Percentiles rank a stretch among this genome's conserved stretches.
phyloP scores from a whole-genome alignment of 2,888 invertebrate species.

The Lepidocyrtoides sp. region DNA sequence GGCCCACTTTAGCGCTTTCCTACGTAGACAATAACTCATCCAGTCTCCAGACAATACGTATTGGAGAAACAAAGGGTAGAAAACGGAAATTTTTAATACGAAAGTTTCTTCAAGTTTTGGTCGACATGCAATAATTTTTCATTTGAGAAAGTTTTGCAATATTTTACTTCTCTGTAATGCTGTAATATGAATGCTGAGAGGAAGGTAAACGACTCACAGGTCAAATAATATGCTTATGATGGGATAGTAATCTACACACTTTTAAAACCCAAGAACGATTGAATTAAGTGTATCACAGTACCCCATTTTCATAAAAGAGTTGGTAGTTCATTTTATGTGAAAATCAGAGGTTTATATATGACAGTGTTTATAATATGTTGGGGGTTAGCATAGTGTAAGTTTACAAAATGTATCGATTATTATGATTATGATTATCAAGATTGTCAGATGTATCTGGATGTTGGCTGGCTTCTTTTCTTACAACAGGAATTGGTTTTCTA shows the following conservation, averaged over 20 bases:
- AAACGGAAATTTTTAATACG: conserved; percentile 40
- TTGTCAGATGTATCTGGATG: neutral
- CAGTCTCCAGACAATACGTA: conserved; percentile 11
- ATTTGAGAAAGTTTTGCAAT: neutral
- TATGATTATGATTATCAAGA: neutral
- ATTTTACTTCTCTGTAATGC: neutral
- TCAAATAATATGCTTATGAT: too few species aligned
- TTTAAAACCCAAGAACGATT: too few species aligned
- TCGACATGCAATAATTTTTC: conserved; percentile 54
- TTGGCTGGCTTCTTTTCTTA: conserved; percentile 26
- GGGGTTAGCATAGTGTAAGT: neutral
- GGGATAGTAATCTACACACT: too few species aligned
- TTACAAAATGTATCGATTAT: neutral
- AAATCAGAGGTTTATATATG: too few species aligned
- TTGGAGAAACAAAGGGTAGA: neutral
- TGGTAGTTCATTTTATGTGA: too few species aligned
- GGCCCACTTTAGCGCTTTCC: neutral
- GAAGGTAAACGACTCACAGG: too few species aligned
- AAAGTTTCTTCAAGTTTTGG: conserved; percentile 23
- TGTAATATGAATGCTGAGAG: too few species aligned
- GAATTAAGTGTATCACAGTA: too few species aligned
- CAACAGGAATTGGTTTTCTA: conserved; percentile 59
- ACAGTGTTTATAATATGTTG: too few species aligned
- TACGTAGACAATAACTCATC: conserved; percentile 34
- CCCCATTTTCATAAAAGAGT: too few species aligned